Evolutionary conservation across 2,797 vertebrate species (phyloP).

Genomic region (Syncerus caffer): DNA sequence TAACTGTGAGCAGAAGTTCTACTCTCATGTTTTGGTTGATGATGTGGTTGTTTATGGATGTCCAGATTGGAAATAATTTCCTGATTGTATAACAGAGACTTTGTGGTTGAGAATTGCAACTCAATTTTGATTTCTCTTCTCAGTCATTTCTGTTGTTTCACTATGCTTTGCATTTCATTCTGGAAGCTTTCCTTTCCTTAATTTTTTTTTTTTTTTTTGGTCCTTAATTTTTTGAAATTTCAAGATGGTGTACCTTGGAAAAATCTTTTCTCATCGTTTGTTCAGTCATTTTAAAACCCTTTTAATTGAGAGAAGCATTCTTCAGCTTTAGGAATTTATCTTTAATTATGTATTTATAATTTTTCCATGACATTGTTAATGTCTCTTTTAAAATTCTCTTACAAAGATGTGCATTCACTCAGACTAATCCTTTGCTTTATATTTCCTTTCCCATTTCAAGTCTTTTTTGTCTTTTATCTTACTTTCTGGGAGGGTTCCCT

Average conservation of each 20-base stretch:
- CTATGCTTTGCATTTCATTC: neutral
- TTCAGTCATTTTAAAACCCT: neutral
- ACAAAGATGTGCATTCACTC: neutral
- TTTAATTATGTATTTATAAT: neutral
- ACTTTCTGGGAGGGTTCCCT: neutral
- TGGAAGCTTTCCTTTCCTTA: neutral
- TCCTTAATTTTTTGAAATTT: neutral
- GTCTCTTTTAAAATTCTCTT: neutral
- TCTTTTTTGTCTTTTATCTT: neutral
- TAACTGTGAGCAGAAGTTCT: neutral
- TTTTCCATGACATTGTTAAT: neutral
- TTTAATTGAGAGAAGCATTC: neutral
- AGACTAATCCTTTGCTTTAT: neutral
- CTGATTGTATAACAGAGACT: neutral
- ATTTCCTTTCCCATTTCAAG: neutral
- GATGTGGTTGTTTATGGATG: neutral
- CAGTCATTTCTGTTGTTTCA: neutral
- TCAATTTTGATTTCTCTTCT: neutral
- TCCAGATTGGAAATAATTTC: neutral
- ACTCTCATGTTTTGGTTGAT: neutral
- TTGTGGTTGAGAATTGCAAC: neutral
- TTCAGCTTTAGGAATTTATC: neutral
- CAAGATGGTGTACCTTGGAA: neutral
- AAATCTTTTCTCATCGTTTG: neutral
- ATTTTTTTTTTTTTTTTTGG: neutral